These are phyloP conservation scores for Amphipyra berbera DNA, from an alignment of 2,888 invertebrate species.

Conservation along the genomic window DNA sequence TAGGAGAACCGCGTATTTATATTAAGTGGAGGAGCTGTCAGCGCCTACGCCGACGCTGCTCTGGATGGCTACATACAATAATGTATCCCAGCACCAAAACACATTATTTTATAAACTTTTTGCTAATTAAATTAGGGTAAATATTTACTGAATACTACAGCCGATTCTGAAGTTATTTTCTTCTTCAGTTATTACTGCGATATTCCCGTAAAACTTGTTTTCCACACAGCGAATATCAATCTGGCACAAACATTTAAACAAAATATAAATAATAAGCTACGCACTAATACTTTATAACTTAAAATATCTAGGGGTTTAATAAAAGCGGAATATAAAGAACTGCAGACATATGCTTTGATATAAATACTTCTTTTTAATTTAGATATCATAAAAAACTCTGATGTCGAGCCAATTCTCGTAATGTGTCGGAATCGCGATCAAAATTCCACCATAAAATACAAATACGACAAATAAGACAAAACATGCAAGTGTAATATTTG, in stretches of 20 bases:
- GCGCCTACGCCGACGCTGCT: slow-evolving; percentile 86
- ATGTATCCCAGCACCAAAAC: slow-evolving; percentile 53
- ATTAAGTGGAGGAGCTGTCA: slow-evolving; percentile 89
- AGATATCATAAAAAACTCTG: slow-evolving; percentile 72
- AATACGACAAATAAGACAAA: slow-evolving; percentile 52
- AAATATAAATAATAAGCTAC: slow-evolving; percentile 19
- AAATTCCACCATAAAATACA: slow-evolving; percentile 54
- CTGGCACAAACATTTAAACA: slow-evolving; percentile 14
- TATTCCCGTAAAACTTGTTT: slow-evolving; percentile 3
- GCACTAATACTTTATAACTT: slow-evolving; percentile 30
- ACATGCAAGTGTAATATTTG: slow-evolving; percentile 50
- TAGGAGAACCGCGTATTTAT: slow-evolving; percentile 87
- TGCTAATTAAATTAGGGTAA: slow-evolving; percentile 18
- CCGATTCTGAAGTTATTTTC: background rate
- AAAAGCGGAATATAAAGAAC: slow-evolving; percentile 46
- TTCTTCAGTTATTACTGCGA: background rate
- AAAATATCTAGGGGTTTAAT: slow-evolving; percentile 43
- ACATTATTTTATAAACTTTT: slow-evolving; percentile 30
- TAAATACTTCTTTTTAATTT: slow-evolving; percentile 68
- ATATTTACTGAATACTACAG: slow-evolving; percentile 15
- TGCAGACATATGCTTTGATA: slow-evolving; percentile 53
- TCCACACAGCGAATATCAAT: background rate
- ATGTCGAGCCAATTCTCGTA: slow-evolving; percentile 73
- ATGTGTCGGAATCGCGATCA: slow-evolving; percentile 59
- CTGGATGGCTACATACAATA: slow-evolving; percentile 85